These are phyloP conservation scores for Onychorhynchus coronatus DNA, from an alignment of 2,113 vertebrate species.

Conservation along the genomic window DNA sequence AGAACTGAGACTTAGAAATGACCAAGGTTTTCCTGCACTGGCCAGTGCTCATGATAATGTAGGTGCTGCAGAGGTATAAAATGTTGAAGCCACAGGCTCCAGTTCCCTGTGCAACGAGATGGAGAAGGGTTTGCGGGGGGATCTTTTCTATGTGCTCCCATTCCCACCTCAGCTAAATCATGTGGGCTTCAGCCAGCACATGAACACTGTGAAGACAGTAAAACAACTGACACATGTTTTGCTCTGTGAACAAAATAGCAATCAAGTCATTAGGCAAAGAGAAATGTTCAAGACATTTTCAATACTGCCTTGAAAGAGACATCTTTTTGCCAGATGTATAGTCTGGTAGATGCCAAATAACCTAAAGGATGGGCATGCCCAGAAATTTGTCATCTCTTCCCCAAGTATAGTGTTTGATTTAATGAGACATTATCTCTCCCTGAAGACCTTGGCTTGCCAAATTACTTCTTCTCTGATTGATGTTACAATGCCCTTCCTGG, in stretches of 20 bases:
- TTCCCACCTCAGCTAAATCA: background rate
- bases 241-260: background rate
- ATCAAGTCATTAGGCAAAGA: background rate
- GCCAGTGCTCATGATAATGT: background rate
- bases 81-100: background rate
- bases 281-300: background rate
- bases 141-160: background rate
- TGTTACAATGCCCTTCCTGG: background rate
- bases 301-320: background rate
- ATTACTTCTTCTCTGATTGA: background rate
- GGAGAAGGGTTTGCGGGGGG: background rate
- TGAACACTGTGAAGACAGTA: background rate
- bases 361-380: background rate
- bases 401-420: background rate
- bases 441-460: background rate
- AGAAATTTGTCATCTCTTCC: background rate
- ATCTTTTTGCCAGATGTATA: background rate
- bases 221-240: background rate
- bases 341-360: background rate
- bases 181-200: background rate
- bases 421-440: background rate
- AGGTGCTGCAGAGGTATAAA: background rate
- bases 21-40: background rate
- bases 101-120: background rate
- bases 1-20: background rate